phyloP scores from a whole-genome alignment of 2,113 vertebrate species.

The Caracal caracal region DNA sequence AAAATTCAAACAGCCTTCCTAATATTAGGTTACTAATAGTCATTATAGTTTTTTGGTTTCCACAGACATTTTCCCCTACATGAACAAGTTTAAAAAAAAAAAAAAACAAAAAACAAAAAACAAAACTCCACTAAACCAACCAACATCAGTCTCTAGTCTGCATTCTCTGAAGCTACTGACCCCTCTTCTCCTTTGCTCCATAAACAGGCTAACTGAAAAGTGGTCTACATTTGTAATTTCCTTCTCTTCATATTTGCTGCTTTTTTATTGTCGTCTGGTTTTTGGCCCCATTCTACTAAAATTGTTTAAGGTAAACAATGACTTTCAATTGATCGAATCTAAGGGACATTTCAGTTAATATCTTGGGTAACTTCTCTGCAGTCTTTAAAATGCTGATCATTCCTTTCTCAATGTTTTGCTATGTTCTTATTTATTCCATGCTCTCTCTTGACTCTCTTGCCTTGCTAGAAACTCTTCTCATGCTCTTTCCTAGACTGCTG shows the following conservation, averaged over 20 bases:
- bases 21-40: not conserved
- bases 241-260: not conserved
- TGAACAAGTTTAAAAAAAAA: constrained; percentile 35
- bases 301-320: constrained; percentile 23
- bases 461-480: not conserved
- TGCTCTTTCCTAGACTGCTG: not conserved
- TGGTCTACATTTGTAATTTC: not conserved
- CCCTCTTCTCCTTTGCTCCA: not conserved
- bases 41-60: not conserved
- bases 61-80: not conserved
- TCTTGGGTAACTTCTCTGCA: not conserved
- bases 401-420: not conserved
- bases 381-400: not conserved
- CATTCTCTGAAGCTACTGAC: not conserved
- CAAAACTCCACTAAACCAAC: not conserved
- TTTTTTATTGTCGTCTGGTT: not conserved
- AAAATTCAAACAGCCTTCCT: constrained; percentile 21
- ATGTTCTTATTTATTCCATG: not conserved
- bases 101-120: not conserved
- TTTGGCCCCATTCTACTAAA: not conserved
- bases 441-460: not conserved
- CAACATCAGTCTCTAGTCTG: not conserved
- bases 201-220: not conserved
- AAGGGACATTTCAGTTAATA: not conserved
- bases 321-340: not conserved